Evolutionary conservation across 2,113 vertebrate genomes (phyloP), one percentile per base, ranked within the genome.

Genomic region (Megaceryle maxima): DNA sequence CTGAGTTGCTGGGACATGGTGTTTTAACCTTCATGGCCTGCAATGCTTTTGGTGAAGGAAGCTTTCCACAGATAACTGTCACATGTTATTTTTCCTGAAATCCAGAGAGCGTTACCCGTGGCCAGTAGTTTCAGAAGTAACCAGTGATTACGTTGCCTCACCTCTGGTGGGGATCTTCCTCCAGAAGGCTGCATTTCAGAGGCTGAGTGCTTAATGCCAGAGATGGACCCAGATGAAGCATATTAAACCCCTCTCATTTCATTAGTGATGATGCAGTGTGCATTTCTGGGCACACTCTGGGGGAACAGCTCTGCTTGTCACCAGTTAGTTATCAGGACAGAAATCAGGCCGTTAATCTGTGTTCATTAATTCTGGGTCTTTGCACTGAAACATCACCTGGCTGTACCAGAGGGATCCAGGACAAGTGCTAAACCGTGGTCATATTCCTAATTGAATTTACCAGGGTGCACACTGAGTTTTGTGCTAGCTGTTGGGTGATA

Each of bases 271-370:
- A 63, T 93, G 79, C 63, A 73, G 44, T 2, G 0, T n/a, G 7
- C 0, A 0, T 29, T 72, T 80, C 72, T 0, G 6, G 63, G 56
- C 0, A 0, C 2, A 2, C 44, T 72, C 73, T 56, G 39, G 20
- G 41, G 35, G 29, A 74, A 31, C 51, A 39, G 68, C 43, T 78
- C 64, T 55, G 63, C 76, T 84, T 2, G 0, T 84, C 16, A 37
- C 25, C 76, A 70, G 1, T 64, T 70, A 72, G 35, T 78, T 75
- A 56, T 2, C 0, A 0, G 66, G 44, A 68, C 43, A 84, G 46
- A 84, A 92, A 60, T 68, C 64, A 68, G 18, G 18, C 22, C 1
- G 0, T 64, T 22, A 16, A 60, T 94, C 56, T 2, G 1, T 15
- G 5, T 51, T 63, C 28, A 25, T 81, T 91, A 88, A 39, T 94